Evolutionary conservation across 2,113 vertebrate genomes (phyloP).

Genomic region (Pteruthius melanotis): DNA sequence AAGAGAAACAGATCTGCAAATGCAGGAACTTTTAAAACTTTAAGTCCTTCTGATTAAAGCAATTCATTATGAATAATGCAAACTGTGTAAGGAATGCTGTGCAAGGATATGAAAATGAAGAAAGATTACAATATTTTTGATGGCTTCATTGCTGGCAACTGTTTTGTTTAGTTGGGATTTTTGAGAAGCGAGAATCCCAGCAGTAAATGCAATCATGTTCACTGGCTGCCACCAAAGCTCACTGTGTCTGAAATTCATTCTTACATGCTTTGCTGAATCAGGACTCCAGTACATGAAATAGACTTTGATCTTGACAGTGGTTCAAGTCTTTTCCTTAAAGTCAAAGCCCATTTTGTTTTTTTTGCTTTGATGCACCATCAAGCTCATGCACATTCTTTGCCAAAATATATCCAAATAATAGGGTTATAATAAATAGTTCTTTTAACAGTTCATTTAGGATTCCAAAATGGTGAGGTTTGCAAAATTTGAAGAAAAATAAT

Average conservation of each 20-base stretch:
- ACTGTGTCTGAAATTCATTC: background rate
- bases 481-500: conserved; percentile 40
- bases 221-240: conserved; percentile 2
- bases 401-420: conserved; percentile 17
- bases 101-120: background rate
- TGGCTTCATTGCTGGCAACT: background rate
- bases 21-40: conserved; percentile 66
- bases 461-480: conserved; percentile 26
- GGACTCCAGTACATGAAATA: background rate
- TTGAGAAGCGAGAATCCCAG: background rate
- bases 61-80: conserved; percentile 66
- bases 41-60: conserved; percentile 50
- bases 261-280: conserved; percentile 31
- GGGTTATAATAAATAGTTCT: conserved; percentile 31
- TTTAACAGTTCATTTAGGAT: conserved; percentile 48
- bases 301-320: conserved; percentile 9
- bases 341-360: background rate
- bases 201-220: conserved; percentile 13
- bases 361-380: conserved; percentile 39
- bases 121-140: conserved; percentile 24
- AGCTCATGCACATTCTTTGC: conserved; percentile 10
- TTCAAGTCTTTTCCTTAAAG: background rate
- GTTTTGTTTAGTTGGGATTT: background rate
- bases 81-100: conserved; percentile 26
- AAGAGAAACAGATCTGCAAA: conserved; percentile 47